A percentile compares a stretch with the other conserved stretches of the same genome.
Evolutionary conservation across 2,888 invertebrate genomes (phyloP).

Genomic region (Erynnis tages): DNA sequence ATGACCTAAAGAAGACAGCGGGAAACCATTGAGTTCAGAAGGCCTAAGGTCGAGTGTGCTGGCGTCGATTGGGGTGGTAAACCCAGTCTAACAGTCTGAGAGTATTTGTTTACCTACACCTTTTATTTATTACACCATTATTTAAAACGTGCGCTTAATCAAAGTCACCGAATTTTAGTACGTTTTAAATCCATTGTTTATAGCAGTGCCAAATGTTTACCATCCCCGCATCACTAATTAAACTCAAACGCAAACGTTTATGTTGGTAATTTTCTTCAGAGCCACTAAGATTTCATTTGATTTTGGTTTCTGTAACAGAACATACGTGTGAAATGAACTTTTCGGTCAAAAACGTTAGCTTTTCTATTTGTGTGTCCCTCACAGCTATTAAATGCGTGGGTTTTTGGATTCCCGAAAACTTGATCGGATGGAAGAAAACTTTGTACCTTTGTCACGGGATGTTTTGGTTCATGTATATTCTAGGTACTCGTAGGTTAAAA

Average conservation of each 20-base stretch:
- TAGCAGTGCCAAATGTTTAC: slow-evolving; percentile 16
- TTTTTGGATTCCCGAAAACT: slow-evolving; percentile 58
- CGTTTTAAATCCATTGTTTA: not conserved
- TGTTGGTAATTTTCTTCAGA: not conserved
- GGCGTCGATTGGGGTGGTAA: no score
- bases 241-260: slow-evolving; percentile 14
- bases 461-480: slow-evolving; percentile 59
- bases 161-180: no score
- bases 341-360: slow-evolving; percentile 51
- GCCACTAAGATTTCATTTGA: no score
- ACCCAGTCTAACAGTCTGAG: no score
- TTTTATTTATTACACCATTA: no score
- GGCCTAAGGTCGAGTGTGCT: no score
- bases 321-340: slow-evolving; percentile 44
- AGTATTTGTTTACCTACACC: no score
- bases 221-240: slow-evolving; percentile 43
- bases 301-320: slow-evolving; percentile 13
- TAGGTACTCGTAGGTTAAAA: slow-evolving; percentile 49
- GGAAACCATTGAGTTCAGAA: no score
- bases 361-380: slow-evolving; percentile 55
- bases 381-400: slow-evolving; percentile 57
- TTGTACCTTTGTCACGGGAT: slow-evolving; percentile 55
- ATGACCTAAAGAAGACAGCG: no score
- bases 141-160: no score
- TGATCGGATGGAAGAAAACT: slow-evolving; percentile 35